These are phyloP conservation scores for Hydrocynus forskahlii DNA, from an alignment of 2,797 vertebrate species.

Conservation along the genomic window DNA sequence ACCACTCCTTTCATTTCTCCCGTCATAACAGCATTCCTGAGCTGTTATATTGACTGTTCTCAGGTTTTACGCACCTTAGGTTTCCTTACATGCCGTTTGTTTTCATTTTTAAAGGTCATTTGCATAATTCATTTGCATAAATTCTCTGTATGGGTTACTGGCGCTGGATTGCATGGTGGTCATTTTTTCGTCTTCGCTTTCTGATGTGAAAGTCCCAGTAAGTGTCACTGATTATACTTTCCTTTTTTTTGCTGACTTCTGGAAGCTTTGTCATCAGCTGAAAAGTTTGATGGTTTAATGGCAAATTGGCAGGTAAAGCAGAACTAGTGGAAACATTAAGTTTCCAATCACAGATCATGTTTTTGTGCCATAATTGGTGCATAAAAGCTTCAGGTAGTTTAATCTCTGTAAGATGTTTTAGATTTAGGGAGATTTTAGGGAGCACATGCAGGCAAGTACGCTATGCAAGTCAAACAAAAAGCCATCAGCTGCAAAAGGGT, in stretches of 20 bases:
- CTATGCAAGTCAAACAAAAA: conserved; percentile 43
- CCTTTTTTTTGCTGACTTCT: background rate
- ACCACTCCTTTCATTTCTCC: background rate
- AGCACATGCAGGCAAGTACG: too few relatives aligned
- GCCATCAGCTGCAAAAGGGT: background rate
- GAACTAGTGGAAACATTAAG: background rate
- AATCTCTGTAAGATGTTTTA: background rate
- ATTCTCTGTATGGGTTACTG: background rate
- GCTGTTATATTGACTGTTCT: background rate
- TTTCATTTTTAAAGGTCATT: background rate
- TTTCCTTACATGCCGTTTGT: background rate
- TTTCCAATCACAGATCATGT: background rate
- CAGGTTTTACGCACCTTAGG: conserved; percentile 17
- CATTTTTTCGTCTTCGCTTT: background rate
- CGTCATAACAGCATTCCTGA: too few relatives aligned
- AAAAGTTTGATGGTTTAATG: background rate
- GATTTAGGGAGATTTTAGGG: too few relatives aligned
- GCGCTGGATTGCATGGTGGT: background rate
- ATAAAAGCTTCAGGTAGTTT: background rate
- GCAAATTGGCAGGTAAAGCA: background rate
- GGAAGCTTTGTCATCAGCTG: background rate
- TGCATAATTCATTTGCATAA: background rate
- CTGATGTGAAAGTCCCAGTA: background rate
- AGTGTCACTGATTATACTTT: background rate
- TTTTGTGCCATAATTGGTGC: background rate